Conservation (phyloP, 2,888 invertebrate genomes). For the Saturnia japonica region DNA sequence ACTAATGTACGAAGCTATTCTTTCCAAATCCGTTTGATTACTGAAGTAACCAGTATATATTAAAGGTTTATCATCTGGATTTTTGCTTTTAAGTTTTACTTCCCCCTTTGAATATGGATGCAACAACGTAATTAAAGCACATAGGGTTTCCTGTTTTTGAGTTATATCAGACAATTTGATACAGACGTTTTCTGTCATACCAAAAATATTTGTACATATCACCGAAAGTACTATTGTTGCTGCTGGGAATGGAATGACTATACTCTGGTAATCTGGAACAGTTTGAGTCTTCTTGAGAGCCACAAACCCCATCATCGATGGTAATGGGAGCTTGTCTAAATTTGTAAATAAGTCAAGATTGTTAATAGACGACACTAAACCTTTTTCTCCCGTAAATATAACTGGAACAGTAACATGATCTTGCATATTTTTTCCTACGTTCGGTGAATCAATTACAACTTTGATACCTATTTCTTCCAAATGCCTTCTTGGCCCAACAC, state of each 20-base stretch:
- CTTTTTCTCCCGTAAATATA: slow-evolving; percentile 33
- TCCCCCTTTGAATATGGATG: slow-evolving; percentile 30
- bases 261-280: slow-evolving; percentile 46
- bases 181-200: slow-evolving; percentile 23
- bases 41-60: slow-evolving; percentile 29
- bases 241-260: slow-evolving; percentile 22
- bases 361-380: slow-evolving; percentile 25
- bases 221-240: slow-evolving; percentile 22
- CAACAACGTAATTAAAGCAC: slow-evolving; percentile 21
- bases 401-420: slow-evolving; percentile 41
- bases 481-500: slow-evolving; percentile 44
- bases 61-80: slow-evolving; percentile 70
- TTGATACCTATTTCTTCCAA: slow-evolving; percentile 37
- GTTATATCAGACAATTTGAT: slow-evolving; percentile 18
- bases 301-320: slow-evolving; percentile 30
- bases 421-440: slow-evolving; percentile 46
- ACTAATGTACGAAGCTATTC: slow-evolving; percentile 22
- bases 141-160: slow-evolving; percentile 17
- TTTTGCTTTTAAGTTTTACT: slow-evolving; percentile 72
- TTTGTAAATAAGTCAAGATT: slow-evolving; percentile 22
- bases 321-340: slow-evolving; percentile 25
- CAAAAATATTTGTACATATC: slow-evolving; percentile 25
- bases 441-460: slow-evolving; percentile 35
- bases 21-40: slow-evolving; percentile 27
- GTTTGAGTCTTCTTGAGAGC: slow-evolving; percentile 39